Evolutionary conservation across 2,113 vertebrate genomes (phyloP), one percentile per base, ranked within the genome.

Genomic region (Chionodraco myersi): DNA sequence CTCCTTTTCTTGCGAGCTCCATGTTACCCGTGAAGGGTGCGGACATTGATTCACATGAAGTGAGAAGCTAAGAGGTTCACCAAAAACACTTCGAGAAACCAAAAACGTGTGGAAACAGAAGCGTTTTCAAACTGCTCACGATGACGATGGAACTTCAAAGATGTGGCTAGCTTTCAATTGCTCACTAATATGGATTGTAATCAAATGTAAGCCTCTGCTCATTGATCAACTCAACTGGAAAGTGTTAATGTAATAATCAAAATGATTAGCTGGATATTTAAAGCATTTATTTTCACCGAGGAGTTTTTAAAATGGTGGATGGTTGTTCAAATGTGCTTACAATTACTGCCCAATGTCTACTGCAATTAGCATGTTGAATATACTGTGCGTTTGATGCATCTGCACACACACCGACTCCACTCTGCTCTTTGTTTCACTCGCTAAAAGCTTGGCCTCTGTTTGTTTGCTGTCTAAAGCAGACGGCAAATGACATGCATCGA

Each of bases 351-450:
- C 23, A 23, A 48, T 47, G 12, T 9, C 6, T 4, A 64, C 44
- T 48, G 21, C 18, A 45, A 10, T 65, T 3, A 68, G 49, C 7
- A 21, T 14, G 6, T 18, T 13, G 5, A 53, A 51, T 18, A 16
- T 7, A 30, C 41, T 21, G 60, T 62, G 36, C 45, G 36, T 18
- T 7, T 23, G n/a, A 41, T 60, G 30, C 36, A 60, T 44, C 10
- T 41, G 58, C 48, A 65, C 63, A 53, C 41, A 73, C 12, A 15
- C 64, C 15, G 57, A 59, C 72, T 71, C 53, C 44, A 51, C 30
- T 64, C 45, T 59, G 67, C 75, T 76, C 61, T 51, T 13, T 23
- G 58, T 54, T 62, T 26, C 23, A 45, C 71, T 51, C 26, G 45
- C 26, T 26, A 18, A 44, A 51, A 60, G 64, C 18, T n/a, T 10